Evolutionary conservation across 2,888 invertebrate species (phyloP).

Genomic region (Labia minor): DNA sequence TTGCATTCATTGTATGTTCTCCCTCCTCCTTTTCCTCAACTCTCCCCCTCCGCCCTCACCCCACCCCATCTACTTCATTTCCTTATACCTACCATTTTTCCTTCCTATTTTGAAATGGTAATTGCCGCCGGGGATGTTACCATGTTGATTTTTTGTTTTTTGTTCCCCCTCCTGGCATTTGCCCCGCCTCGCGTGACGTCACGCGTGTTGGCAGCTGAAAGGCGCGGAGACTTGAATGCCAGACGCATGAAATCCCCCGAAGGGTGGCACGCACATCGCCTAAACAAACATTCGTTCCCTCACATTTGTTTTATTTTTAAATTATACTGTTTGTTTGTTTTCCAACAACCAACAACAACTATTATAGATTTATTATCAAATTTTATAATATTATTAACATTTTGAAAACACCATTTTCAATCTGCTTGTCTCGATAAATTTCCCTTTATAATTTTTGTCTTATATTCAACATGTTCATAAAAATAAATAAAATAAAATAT

Average conservation of each 20-base stretch:
- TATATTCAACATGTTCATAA: too few relatives aligned
- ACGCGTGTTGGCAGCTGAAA: not conserved
- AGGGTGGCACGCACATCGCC: not conserved
- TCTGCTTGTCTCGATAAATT: too few relatives aligned
- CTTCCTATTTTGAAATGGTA: conserved; percentile 1
- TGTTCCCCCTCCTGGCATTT: not conserved
- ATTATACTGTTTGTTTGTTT: not conserved
- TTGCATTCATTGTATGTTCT: not conserved
- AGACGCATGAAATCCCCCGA: not conserved
- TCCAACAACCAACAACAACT: too few relatives aligned
- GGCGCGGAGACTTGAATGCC: not conserved
- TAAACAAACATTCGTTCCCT: not conserved
- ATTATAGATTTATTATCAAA: too few relatives aligned
- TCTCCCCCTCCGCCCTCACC: not conserved
- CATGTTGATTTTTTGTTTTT: not conserved
- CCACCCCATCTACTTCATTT: not conserved
- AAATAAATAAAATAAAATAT: too few relatives aligned
- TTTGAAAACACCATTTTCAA: too few relatives aligned
- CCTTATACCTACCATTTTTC: not conserved
- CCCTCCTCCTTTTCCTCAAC: not conserved
- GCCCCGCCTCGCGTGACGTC: conserved; percentile 3
- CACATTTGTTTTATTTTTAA: not conserved
- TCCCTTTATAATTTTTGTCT: too few relatives aligned
- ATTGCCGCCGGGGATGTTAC: not conserved
- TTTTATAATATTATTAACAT: too few relatives aligned